Percentiles rank a stretch among this genome's conserved stretches.
Conservation (phyloP, 2,888 invertebrate species). For the Andrena chrysosceles region DNA sequence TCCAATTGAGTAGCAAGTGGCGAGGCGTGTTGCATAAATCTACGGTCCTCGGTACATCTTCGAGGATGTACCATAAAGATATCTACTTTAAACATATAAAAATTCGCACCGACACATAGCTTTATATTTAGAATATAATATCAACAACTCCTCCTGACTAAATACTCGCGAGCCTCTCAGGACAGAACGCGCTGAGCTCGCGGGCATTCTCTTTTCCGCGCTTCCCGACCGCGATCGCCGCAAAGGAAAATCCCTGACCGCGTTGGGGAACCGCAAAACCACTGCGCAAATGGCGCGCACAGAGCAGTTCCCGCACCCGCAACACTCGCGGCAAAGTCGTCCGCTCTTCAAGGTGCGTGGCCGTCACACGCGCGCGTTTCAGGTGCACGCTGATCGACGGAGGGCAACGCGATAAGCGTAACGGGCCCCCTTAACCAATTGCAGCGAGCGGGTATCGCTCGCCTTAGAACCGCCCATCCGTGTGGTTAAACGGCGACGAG, state of each 20-base stretch:
- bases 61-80: background rate
- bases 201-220: conserved; percentile 15
- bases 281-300: conserved; percentile 51
- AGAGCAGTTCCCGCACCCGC: conserved; percentile 72
- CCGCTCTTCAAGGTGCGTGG: conserved; percentile 64
- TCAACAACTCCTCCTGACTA: background rate
- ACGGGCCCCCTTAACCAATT: conserved; percentile 81
- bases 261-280: conserved; percentile 32
- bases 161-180: background rate
- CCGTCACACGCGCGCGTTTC: conserved; percentile 35
- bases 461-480: conserved; percentile 80
- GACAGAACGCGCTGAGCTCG: background rate
- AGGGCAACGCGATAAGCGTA: conserved; percentile 81
- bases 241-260: conserved; percentile 33
- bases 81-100: no score
- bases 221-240: conserved; percentile 14
- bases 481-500: conserved; percentile 67
- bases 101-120: no score
- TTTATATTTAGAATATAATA: background rate
- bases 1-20: background rate
- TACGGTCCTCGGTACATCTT: background rate
- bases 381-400: conserved; percentile 34
- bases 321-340: conserved; percentile 47
- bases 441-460: conserved; percentile 75
- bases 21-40: background rate